These are phyloP conservation scores for Xenops minutus DNA, from an alignment of 2,797 vertebrate genomes.

Conservation along the genomic window DNA sequence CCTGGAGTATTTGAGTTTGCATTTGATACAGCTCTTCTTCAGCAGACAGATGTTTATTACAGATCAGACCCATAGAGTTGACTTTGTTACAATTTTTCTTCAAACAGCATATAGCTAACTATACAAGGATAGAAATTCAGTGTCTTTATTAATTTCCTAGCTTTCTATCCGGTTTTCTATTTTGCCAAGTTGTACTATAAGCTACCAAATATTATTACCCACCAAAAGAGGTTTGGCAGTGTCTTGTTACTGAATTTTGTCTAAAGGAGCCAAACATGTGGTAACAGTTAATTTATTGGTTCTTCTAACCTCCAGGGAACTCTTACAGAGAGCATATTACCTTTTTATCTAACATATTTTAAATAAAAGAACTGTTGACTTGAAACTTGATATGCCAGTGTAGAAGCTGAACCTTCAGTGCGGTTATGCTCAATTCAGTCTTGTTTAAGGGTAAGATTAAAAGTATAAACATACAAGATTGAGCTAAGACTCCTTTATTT, in stretches of 20 bases:
- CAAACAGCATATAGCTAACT: not conserved
- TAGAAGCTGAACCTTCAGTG: slow-evolving; percentile 30
- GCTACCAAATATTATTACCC: slow-evolving; percentile 32
- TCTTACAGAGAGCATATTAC: slow-evolving; percentile 62
- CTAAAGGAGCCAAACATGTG: slow-evolving; percentile 67
- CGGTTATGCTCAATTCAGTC: slow-evolving; percentile 2
- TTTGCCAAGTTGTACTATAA: slow-evolving; percentile 1
- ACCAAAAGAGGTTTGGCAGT: slow-evolving; percentile 58
- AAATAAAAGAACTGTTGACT: slow-evolving; percentile 60
- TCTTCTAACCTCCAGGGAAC: slow-evolving; percentile 50
- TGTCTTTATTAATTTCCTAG: slow-evolving; percentile 31
- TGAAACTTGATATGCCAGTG: slow-evolving; percentile 50
- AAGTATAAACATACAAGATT: slow-evolving; percentile 18
- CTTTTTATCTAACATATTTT: slow-evolving; percentile 68
- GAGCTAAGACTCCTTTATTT: not conserved
- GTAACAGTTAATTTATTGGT: slow-evolving; percentile 69
- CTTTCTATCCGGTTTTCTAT: not conserved
- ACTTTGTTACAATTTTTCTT: not conserved
- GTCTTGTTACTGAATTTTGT: slow-evolving; percentile 58
- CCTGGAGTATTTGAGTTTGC: not conserved
- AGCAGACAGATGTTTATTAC: not conserved
- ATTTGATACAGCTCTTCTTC: not conserved
- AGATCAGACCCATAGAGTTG: not conserved
- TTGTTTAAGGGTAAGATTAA: slow-evolving; percentile 33
- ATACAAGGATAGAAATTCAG: not conserved